phyloP scores from a whole-genome alignment of 2,797 vertebrate species.

The Corythornis leucogaster region DNA sequence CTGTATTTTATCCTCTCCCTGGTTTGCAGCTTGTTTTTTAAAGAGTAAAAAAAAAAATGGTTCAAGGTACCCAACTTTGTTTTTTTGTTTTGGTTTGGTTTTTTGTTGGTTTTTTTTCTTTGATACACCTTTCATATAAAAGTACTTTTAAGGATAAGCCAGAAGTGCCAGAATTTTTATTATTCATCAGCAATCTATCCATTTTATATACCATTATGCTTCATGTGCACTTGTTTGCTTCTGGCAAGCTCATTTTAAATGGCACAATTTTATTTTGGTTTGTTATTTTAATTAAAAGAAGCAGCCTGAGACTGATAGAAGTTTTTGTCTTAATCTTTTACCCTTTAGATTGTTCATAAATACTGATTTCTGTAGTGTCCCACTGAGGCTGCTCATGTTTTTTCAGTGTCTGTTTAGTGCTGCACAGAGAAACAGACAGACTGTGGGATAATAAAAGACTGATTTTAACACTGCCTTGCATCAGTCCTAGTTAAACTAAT shows the following conservation, averaged over 20 bases:
- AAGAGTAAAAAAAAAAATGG: not conserved
- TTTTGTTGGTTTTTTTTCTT: not conserved
- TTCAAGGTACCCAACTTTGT: not conserved
- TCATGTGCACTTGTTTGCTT: not conserved
- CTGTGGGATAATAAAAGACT: not conserved
- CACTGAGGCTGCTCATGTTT: not conserved
- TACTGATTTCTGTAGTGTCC: not conserved
- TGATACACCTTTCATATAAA: not conserved
- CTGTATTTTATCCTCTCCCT: not conserved
- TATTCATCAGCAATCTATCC: not conserved
- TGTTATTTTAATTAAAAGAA: constrained; percentile 13
- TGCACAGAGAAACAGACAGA: not conserved
- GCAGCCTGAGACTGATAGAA: not conserved
- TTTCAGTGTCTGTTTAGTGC: not conserved
- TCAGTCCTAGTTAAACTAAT: not conserved
- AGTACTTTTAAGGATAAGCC: not conserved
- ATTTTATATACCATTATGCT: not conserved
- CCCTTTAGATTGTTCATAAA: not conserved
- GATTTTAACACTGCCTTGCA: not conserved
- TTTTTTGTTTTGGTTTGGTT: no score
- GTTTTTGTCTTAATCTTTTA: not conserved
- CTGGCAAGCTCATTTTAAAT: not conserved
- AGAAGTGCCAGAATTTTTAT: not conserved
- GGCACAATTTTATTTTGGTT: not conserved
- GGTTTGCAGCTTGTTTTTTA: not conserved